These are phyloP conservation scores for Upupa epops DNA, from an alignment of 2,113 vertebrate genomes.

Conservation along the genomic window DNA sequence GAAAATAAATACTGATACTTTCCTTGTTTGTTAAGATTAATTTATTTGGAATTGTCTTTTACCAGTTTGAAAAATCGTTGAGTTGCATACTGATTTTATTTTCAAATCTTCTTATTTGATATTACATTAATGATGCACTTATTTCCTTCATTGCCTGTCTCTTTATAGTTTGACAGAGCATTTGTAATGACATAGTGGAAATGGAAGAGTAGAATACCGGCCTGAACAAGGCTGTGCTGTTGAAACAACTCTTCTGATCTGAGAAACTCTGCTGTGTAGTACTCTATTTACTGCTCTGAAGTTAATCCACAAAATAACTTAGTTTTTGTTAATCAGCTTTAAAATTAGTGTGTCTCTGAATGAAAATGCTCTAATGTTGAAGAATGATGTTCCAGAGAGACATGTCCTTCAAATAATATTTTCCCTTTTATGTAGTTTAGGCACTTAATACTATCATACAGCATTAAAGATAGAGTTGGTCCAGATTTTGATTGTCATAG, in stretches of 20 bases:
- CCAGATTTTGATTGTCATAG: accelerated
- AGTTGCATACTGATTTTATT: background rate
- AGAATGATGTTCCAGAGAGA: background rate
- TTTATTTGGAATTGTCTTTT: background rate
- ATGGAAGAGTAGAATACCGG: background rate
- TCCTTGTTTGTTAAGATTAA: background rate
- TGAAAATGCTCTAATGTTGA: background rate
- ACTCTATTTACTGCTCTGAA: background rate
- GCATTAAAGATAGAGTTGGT: background rate
- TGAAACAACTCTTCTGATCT: background rate
- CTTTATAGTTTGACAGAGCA: background rate
- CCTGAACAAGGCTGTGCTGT: background rate
- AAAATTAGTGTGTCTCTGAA: background rate
- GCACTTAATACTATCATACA: background rate
- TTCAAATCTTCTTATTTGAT: background rate
- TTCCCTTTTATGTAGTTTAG: background rate
- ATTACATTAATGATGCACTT: background rate
- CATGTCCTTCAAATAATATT: background rate
- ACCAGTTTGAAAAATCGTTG: background rate
- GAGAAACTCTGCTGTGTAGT: background rate
- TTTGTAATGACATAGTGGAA: background rate
- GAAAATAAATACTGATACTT: background rate
- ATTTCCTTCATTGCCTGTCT: background rate
- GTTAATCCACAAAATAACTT: background rate
- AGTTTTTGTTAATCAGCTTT: background rate